A percentile compares a stretch with the other conserved stretches of the same genome.
Conservation (phyloP, 2,888 invertebrate species). For the Euphydryas editha region DNA sequence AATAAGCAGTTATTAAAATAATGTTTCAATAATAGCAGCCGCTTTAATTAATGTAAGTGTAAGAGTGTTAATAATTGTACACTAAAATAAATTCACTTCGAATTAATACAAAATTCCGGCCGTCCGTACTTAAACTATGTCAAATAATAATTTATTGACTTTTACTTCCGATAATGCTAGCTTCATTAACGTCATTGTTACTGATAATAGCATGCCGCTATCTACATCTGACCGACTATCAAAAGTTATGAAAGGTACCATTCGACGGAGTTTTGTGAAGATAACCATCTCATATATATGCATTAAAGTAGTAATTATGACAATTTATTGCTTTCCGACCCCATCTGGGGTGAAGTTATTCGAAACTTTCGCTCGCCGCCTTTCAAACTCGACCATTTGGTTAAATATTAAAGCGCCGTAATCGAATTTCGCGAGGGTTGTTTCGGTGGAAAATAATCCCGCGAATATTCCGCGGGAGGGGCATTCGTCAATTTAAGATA, state of each 20-base stretch:
- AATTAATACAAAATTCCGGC: background rate
- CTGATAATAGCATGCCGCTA: background rate
- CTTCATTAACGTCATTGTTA: no score
- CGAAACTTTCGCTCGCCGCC: slow-evolving; percentile 9
- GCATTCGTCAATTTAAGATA: slow-evolving; percentile 44
- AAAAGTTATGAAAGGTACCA: background rate
- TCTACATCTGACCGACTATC: background rate
- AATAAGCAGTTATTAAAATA: background rate
- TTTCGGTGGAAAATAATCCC: slow-evolving; percentile 24
- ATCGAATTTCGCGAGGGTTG: slow-evolving; percentile 28
- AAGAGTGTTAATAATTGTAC: background rate
- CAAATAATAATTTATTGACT: no score
- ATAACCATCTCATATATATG: background rate
- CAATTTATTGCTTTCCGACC: slow-evolving; percentile 15
- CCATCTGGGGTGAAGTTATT: slow-evolving; percentile 7
- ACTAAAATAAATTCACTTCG: background rate
- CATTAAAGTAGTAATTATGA: background rate
- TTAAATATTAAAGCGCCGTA: slow-evolving; percentile 23
- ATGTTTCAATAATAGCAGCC: background rate
- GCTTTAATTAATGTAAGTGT: background rate
- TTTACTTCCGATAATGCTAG: no score
- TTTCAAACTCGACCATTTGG: slow-evolving; percentile 19
- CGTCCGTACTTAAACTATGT: no score
- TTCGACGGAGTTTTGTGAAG: background rate
- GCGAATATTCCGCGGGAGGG: slow-evolving; percentile 23